phyloP scores from a whole-genome alignment of 2,797 vertebrate species.

The Dendrocincla tyrannina region DNA sequence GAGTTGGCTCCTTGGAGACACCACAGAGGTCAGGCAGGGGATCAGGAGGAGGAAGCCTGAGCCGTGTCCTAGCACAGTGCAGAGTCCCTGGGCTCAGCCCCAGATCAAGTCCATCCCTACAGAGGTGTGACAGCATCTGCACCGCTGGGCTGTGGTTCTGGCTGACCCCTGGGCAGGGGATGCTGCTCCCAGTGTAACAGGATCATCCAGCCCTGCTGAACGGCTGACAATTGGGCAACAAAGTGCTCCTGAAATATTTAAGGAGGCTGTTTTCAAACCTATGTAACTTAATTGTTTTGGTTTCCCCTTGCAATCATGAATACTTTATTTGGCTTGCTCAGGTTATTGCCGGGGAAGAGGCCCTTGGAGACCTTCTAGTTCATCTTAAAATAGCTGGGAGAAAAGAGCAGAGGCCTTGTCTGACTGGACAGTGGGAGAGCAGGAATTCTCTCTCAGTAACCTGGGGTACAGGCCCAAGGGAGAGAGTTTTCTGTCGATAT shows the following conservation, averaged over 20 bases:
- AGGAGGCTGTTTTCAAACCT: constrained; percentile 19
- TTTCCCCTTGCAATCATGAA: constrained; percentile 60
- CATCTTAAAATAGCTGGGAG: neutral
- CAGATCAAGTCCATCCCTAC: neutral
- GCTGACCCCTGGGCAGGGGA: neutral
- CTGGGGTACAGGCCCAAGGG: neutral
- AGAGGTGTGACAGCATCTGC: neutral
- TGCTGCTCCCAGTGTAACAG: neutral
- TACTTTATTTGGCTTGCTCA: constrained; percentile 33
- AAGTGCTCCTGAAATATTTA: constrained; percentile 66
- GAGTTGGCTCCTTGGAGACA: neutral
- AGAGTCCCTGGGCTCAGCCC: neutral
- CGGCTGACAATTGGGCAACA: constrained; percentile 1
- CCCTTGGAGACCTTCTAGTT: neutral
- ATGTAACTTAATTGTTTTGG: constrained; percentile 61
- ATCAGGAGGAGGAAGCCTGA: neutral
- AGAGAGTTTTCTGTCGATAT: neutral
- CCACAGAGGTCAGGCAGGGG: neutral
- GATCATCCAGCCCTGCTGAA: neutral
- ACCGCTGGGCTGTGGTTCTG: neutral
- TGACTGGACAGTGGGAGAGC: neutral
- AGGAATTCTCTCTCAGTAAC: neutral
- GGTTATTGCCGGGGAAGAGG: constrained; percentile 17
- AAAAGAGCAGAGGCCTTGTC: neutral
- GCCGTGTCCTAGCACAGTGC: neutral